Base-by-base conservation (phyloP, 1,140 invertebrate species). In the Bombus impatiens region DNA sequence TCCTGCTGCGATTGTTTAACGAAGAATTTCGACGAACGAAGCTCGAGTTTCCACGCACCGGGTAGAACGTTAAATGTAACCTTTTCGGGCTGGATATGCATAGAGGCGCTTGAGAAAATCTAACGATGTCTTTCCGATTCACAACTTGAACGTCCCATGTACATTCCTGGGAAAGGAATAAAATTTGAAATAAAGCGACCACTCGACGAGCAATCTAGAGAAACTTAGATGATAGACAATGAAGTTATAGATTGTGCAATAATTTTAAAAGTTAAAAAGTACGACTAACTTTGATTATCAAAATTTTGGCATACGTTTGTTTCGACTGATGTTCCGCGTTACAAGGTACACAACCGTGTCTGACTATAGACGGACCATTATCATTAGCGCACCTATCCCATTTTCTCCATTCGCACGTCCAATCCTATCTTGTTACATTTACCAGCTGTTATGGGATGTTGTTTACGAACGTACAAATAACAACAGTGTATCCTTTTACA, bases 1-100 rank as follows among this genome's bases (percentile, higher is more conserved):
- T 79, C 28, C 76, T 47, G 65, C 65, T 53, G 59, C 84, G 85
- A 68, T 90, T 80, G 74, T 90, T 90, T 84, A 78, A 87, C 57
- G 72, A 67, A 71, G 62, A 84, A 89, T 89, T 84, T 74, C 65
- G 68, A 84, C 76, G 71, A 84, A 84, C n/a, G 18, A 6, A 53
- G 18, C 47, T 53, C 47, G 47, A 22, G 18, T 53, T 53, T 53
- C 18, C 47, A 22, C 47, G 47, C 62, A 70, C 25, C 40, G 12
- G 28, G 53, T n/a, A 68, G 86, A 72, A 59, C 47, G 42, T 57
- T 78, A n/a, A n/a, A 53, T 2, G 18, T 18, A 53, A 53, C 18
- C 47, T 22, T 8, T 2, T 53, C 18, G 47, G 18, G 5, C 18
- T 53, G 0, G 1, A 53, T 53, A 32, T 12, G 6, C 25, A 15